Conservation (phyloP, 2,888 invertebrate genomes). For the Himalopsyche anomala region DNA sequence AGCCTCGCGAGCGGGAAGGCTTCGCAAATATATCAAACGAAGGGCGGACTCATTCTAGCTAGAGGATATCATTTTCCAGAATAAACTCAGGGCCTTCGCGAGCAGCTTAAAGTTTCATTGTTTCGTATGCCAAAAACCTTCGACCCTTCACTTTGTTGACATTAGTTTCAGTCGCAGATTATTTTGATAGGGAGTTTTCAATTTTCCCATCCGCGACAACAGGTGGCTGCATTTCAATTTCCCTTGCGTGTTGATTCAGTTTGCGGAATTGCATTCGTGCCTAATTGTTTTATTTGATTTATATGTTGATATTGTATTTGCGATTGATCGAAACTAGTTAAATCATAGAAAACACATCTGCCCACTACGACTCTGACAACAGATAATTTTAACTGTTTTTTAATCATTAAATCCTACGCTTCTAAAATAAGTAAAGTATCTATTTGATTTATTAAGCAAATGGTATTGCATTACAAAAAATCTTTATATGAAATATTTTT, state of each 20-base stretch:
- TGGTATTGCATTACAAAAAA: too few species aligned
- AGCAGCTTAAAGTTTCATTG: slow-evolving; percentile 47
- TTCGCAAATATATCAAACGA: slow-evolving; percentile 50
- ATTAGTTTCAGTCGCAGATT: not conserved
- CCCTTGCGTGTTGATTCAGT: not conserved
- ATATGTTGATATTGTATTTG: not conserved
- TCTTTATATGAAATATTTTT: too few species aligned
- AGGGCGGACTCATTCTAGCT: slow-evolving; percentile 28
- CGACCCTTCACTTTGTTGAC: not conserved
- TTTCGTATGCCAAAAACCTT: not conserved
- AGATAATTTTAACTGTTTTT: too few species aligned
- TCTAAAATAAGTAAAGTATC: too few species aligned
- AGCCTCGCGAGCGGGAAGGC: slow-evolving; percentile 45
- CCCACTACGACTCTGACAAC: too few species aligned
- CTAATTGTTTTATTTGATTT: not conserved
- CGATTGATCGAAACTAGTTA: not conserved
- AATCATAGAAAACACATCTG: not conserved
- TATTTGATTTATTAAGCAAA: too few species aligned
- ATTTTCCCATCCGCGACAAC: slow-evolving; percentile 8
- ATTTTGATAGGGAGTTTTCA: not conserved
- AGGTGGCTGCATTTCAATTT: slow-evolving; percentile 28
- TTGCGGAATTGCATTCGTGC: not conserved
- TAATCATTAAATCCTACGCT: too few species aligned
- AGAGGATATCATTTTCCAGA: slow-evolving; percentile 47
- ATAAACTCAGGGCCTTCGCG: not conserved